Conservation (phyloP, 2,113 vertebrate species). For the Natator depressus region DNA sequence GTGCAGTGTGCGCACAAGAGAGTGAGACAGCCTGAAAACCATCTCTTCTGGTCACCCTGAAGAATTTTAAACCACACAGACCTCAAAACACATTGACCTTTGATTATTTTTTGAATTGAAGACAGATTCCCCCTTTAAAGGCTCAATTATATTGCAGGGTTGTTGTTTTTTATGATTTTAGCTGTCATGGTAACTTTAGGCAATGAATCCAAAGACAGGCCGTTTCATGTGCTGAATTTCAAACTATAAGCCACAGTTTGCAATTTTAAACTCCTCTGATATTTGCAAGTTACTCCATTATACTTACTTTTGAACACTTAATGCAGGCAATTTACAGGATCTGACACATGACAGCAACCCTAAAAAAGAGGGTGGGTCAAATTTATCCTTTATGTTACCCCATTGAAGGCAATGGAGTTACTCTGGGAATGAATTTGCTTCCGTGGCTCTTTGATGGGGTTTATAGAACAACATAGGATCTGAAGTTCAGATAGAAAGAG, state of each 20-base stretch:
- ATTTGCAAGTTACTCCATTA: constrained; percentile 44
- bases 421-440: background rate
- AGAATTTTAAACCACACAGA: constrained; percentile 55
- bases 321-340: background rate
- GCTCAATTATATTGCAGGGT: constrained; percentile 45
- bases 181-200: constrained; percentile 58
- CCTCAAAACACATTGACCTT: constrained; percentile 71
- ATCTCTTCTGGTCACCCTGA: background rate
- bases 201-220: constrained; percentile 42
- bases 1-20: background rate
- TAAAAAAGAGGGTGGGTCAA: background rate
- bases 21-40: background rate
- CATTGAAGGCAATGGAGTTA: background rate
- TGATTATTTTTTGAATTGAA: constrained; percentile 72
- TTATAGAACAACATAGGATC: background rate
- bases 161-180: constrained; percentile 66
- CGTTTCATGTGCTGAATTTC: constrained; percentile 40
- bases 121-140: constrained; percentile 66
- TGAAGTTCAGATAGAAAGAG: constrained; percentile 9
- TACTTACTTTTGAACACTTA: constrained; percentile 35
- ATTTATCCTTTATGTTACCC: background rate
- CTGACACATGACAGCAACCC: background rate
- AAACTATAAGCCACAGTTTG: constrained; percentile 35
- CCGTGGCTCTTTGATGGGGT: background rate
- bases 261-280: constrained; percentile 33